Evolutionary conservation across 1,140 invertebrate species (phyloP).

Genomic region (Scaptomyza pallida): DNA sequence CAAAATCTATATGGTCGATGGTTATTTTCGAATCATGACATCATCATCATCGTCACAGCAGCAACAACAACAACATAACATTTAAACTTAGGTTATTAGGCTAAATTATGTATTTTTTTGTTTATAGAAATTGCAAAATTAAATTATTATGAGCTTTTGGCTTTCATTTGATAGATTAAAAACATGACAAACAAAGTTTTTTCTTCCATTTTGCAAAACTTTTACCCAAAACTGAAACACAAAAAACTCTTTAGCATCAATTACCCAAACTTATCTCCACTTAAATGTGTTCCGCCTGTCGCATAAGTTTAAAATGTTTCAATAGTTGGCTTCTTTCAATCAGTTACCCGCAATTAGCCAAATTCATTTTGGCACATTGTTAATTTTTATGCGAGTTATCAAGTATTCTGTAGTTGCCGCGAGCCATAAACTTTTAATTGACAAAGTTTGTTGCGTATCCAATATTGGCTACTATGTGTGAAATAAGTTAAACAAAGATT

Average conservation of each 20-base stretch:
- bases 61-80: slow-evolving; percentile 6
- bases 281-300: too few relatives aligned
- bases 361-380: slow-evolving; percentile 16
- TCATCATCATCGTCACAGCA: background rate
- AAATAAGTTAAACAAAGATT: background rate
- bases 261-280: too few relatives aligned
- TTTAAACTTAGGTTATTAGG: slow-evolving; percentile 19
- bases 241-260: too few relatives aligned
- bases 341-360: slow-evolving; percentile 7
- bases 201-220: too few relatives aligned
- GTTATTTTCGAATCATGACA: slow-evolving; percentile 47
- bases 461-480: slow-evolving; percentile 23
- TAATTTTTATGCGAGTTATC: slow-evolving; percentile 7
- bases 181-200: too few relatives aligned
- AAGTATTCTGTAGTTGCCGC: slow-evolving; percentile 11
- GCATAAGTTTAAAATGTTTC: too few relatives aligned
- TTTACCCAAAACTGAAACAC: too few relatives aligned
- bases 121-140: too few relatives aligned
- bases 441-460: slow-evolving; percentile 27
- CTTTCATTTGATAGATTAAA: too few relatives aligned
- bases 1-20: slow-evolving; percentile 50
- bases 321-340: too few relatives aligned
- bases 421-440: slow-evolving; percentile 46
- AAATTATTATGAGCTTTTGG: too few relatives aligned
- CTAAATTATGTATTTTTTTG: too few relatives aligned